Evolutionary conservation across 1,140 invertebrate species (phyloP).

Genomic region (Chlorops oryzae): DNA sequence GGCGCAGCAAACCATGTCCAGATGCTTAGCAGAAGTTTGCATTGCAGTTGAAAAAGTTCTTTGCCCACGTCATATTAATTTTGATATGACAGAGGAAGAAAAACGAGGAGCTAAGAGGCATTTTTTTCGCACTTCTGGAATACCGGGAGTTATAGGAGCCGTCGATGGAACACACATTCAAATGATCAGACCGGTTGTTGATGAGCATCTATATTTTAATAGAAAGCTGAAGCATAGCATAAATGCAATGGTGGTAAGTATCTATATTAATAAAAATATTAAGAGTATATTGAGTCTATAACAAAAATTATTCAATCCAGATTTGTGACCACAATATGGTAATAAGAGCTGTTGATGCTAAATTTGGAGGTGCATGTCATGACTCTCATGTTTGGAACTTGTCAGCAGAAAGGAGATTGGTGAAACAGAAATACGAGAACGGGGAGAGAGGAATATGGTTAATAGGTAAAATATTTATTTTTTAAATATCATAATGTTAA

Average conservation of each 20-base stretch:
- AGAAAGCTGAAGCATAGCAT: slow-evolving; percentile 11
- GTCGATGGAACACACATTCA: slow-evolving; percentile 6
- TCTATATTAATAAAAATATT: too few species aligned
- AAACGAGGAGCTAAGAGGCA: neutral
- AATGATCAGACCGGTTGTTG: slow-evolving; percentile 4
- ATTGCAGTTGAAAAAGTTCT: slow-evolving; percentile 2
- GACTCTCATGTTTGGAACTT: too few species aligned
- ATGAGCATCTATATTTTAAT: slow-evolving; percentile 9
- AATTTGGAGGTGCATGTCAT: too few species aligned
- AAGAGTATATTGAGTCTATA: too few species aligned
- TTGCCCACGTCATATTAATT: slow-evolving; percentile 5
- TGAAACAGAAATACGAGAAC: too few species aligned
- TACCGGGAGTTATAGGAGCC: slow-evolving; percentile 7
- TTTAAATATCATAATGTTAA: too few species aligned
- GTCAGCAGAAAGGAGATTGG: too few species aligned
- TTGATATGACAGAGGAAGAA: slow-evolving; percentile 3
- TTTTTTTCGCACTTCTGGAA: neutral
- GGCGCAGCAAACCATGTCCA: slow-evolving; percentile 4
- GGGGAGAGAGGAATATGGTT: too few species aligned
- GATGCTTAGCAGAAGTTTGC: slow-evolving; percentile 6
- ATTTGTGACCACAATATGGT: too few species aligned
- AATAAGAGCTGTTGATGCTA: too few species aligned
- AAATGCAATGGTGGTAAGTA: slow-evolving; percentile 7
- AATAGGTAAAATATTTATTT: too few species aligned
- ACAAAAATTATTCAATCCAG: too few species aligned